A percentile compares a stretch with the other conserved stretches of the same genome.
These are phyloP conservation scores for Megamerina dolium DNA, from an alignment of 2,888 invertebrate genomes.

Conservation along the genomic window DNA sequence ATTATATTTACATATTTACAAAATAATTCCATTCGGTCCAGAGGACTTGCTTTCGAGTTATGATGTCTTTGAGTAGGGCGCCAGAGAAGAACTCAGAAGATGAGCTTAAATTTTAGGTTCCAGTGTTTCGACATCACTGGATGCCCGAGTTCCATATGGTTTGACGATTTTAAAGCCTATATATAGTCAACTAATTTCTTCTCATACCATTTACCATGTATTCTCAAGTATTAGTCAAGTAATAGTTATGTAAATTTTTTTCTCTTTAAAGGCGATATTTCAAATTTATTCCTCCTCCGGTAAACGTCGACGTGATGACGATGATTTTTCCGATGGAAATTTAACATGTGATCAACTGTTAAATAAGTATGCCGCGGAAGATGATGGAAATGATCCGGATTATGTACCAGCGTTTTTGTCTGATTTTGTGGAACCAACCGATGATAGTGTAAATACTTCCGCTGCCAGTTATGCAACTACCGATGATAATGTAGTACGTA, in stretches of 20 bases:
- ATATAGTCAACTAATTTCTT: neutral
- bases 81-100: neutral
- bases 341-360: conserved; percentile 35
- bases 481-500: neutral
- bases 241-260: neutral
- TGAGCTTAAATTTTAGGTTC: too few relatives aligned
- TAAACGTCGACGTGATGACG: conserved; percentile 29
- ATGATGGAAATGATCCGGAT: conserved; percentile 40
- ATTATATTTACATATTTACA: too few relatives aligned
- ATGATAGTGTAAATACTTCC: conserved; percentile 10
- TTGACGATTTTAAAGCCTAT: neutral
- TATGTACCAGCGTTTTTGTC: conserved; percentile 32
- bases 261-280: conserved; percentile 1
- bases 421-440: conserved; percentile 18
- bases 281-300: neutral
- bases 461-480: conserved; percentile 3
- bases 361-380: conserved; percentile 33
- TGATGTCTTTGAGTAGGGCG: neutral
- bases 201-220: too few relatives aligned
- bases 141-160: too few relatives aligned
- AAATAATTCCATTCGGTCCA: too few relatives aligned
- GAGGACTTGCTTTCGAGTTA: too few relatives aligned
- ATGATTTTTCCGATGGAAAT: conserved; percentile 24
- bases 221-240: too few relatives aligned
- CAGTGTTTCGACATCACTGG: too few relatives aligned